Evolutionary conservation across 2,797 vertebrate species (phyloP), one percentile per base, ranked within the genome.

Genomic region (Erpetoichthys calabaricus): DNA sequence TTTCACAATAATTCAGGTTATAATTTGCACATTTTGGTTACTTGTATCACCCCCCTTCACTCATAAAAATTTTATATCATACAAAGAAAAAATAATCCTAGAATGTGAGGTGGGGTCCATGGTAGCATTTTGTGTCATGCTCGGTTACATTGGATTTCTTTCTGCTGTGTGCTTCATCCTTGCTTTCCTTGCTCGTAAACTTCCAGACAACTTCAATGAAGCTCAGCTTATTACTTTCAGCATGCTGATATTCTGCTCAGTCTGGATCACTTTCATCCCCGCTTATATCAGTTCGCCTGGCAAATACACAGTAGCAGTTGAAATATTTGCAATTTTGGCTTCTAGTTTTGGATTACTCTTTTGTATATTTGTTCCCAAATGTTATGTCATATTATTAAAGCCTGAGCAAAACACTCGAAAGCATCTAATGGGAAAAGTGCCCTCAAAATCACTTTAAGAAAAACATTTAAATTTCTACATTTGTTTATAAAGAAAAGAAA

Each of bases 181-280:
- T 53, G 80, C 82, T 1, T 84, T 86, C 66, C 63, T 82, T 51
- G 79, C 76, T 50, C 65, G 80, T 4, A 81, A 82, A 59, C 61
- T 85, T 6, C 82, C 82, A 1, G 80, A 80, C 55, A 76, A 76
- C 65, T 86, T 80, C 47, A 85, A 86, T 3, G 82, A 84, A 59
- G 80, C 80, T 2, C 84, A 81, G 60, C 76, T 77, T 42, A 84
- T 86, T 25, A 25, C 25, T 25, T 25, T 86, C 56, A 85, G 79
- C 61, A 82, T 83, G 73, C 63, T 85, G 2, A 85, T 83, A 53
- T 85, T 85, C 60, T 86, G 80, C 66, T 79, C 78, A 2, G 82
- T 86, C 6, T 84, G 81, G 82, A 70, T 84, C 55, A 79, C 81
- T 3, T 85, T 84, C 60, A 76, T 83, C 45, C 80, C 81, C 7